phyloP scores from a whole-genome alignment of 2,888 invertebrate genomes.

The Macrosiphum euphorbiae region DNA sequence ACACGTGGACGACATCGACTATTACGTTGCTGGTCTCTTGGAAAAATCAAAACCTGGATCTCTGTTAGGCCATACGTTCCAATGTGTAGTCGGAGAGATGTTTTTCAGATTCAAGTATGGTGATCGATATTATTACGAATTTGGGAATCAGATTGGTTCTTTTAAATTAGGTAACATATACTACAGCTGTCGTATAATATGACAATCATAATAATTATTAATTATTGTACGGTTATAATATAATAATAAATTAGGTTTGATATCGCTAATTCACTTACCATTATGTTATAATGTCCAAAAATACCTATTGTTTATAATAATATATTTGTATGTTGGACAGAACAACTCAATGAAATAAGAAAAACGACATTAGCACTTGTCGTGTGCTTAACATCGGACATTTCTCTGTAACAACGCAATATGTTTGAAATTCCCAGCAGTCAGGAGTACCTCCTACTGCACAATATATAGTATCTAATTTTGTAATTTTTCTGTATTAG shows the following conservation, averaged over 20 bases:
- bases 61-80: conserved; percentile 86
- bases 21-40: conserved; percentile 85
- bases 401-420: conserved; percentile 76
- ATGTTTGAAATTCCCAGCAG: conserved; percentile 70
- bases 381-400: conserved; percentile 82
- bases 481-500: too few relatives aligned
- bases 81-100: conserved; percentile 88
- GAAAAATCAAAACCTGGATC: conserved; percentile 83
- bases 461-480: not conserved
- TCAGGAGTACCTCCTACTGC: not conserved
- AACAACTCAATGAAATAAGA: conserved; percentile 82
- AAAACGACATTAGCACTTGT: conserved; percentile 82
- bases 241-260: not conserved
- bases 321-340: conserved; percentile 66
- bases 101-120: conserved; percentile 86
- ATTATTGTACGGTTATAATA: not conserved
- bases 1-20: conserved; percentile 84
- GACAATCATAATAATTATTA: not conserved
- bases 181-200: too few relatives aligned
- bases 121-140: conserved; percentile 88
- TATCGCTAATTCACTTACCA: not conserved
- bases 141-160: conserved; percentile 74
- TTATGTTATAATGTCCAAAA: not conserved
- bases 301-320: not conserved
- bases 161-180: conserved; percentile 71